These are phyloP conservation scores for Neosalanx taihuensis DNA, from an alignment of 2,797 vertebrate genomes.

Conservation along the genomic window DNA sequence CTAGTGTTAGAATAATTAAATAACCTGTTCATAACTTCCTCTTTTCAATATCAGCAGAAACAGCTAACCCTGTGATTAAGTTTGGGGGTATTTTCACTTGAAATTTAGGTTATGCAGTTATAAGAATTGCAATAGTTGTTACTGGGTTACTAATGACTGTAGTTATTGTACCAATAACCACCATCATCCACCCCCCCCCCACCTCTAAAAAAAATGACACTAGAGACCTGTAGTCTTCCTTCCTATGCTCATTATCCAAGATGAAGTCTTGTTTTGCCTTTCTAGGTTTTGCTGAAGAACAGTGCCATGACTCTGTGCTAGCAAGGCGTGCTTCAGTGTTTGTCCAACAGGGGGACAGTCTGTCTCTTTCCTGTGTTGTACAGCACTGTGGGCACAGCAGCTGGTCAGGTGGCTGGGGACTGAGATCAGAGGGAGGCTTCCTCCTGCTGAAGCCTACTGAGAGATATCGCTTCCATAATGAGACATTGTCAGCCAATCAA, in stretches of 20 bases:
- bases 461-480: slow-evolving; percentile 19
- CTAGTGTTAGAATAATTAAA: no score
- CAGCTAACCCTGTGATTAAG: no score
- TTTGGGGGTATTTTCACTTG: no score
- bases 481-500: slow-evolving; percentile 3
- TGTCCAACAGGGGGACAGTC: slow-evolving; percentile 38
- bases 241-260: background rate
- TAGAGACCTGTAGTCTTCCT: no score
- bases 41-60: no score
- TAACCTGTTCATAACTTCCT: no score
- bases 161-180: background rate
- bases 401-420: slow-evolving; percentile 56
- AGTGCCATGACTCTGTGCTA: slow-evolving; percentile 15
- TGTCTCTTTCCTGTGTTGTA: slow-evolving; percentile 58
- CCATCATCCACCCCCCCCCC: no score
- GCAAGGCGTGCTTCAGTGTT: slow-evolving; percentile 25
- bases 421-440: background rate
- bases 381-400: slow-evolving; percentile 51
- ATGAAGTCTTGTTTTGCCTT: background rate
- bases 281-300: slow-evolving; percentile 45
- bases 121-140: no score
- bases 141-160: background rate
- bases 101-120: no score
- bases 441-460: slow-evolving; percentile 7
- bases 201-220: no score